phyloP scores from a whole-genome alignment of 2,888 invertebrate species.

The Acrobasis suavella region DNA sequence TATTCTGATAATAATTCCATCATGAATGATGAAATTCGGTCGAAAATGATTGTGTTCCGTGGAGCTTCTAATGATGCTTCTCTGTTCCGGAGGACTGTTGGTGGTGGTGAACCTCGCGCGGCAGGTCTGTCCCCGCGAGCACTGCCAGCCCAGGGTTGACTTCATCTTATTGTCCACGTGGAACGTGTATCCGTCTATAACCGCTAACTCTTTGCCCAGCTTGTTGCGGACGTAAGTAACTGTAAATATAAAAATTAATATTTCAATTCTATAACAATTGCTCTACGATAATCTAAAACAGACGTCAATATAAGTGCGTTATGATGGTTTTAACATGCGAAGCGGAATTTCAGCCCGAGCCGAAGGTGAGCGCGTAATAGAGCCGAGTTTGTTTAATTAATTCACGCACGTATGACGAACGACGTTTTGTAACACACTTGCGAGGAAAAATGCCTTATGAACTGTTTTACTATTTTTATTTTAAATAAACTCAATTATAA shows the following conservation, averaged over 20 bases:
- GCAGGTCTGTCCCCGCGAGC: not conserved
- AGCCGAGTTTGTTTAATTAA: no score
- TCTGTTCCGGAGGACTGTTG: not conserved
- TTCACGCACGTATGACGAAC: no score
- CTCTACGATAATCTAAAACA: no score
- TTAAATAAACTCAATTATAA: no score
- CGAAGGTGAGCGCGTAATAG: no score
- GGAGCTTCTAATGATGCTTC: not conserved
- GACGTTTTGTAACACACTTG: no score
- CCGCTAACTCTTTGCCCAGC: not conserved
- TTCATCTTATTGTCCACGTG: not conserved
- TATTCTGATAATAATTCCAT: constrained; percentile 26
- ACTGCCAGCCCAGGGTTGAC: not conserved
- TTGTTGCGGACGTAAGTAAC: not conserved
- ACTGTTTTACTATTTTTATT: no score
- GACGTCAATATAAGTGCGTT: no score
- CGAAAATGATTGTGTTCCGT: constrained; percentile 34
- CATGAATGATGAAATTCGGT: constrained; percentile 32
- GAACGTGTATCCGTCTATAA: constrained; percentile 7
- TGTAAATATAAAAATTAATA: not conserved
- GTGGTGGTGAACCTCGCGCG: not conserved
- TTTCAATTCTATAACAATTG: no score
- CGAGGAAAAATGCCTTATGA: no score
- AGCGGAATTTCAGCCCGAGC: no score
- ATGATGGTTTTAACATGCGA: no score